Evolutionary conservation across 2,797 vertebrate genomes (phyloP).

Genomic region (Chiroxiphia lanceolata): DNA sequence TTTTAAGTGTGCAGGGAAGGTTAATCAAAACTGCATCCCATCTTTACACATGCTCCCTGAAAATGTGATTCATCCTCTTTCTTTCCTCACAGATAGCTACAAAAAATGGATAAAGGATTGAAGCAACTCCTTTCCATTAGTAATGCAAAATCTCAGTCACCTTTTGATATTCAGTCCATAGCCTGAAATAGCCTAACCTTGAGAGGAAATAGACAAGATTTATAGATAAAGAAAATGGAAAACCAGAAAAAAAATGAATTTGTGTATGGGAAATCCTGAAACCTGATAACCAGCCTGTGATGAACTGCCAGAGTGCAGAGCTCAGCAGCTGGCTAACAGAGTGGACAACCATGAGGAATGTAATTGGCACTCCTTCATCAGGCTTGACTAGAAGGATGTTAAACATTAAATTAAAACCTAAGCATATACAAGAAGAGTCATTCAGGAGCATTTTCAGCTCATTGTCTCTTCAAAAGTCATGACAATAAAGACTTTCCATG

Average conservation of each 20-base stretch:
- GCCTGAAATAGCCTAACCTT: constrained; percentile 37
- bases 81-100: neutral
- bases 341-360: neutral
- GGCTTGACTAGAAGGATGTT: neutral
- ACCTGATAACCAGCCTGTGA: neutral
- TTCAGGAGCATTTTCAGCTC: neutral
- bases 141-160: neutral
- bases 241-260: neutral
- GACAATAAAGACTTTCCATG: neutral
- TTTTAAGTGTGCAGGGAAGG: neutral
- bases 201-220: constrained; percentile 28
- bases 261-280: neutral
- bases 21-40: neutral
- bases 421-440: neutral
- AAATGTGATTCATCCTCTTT: neutral
- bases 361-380: neutral
- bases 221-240: neutral
- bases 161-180: constrained; percentile 7
- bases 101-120: neutral
- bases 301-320: neutral
- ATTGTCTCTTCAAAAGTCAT: neutral
- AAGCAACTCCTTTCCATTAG: neutral
- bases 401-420: neutral
- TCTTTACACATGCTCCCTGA: neutral
- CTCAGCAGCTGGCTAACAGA: neutral